Evolutionary conservation across 2,888 invertebrate genomes (phyloP), one percentile per base, ranked within the genome.

Genomic region (Silvanus unidentatus): DNA sequence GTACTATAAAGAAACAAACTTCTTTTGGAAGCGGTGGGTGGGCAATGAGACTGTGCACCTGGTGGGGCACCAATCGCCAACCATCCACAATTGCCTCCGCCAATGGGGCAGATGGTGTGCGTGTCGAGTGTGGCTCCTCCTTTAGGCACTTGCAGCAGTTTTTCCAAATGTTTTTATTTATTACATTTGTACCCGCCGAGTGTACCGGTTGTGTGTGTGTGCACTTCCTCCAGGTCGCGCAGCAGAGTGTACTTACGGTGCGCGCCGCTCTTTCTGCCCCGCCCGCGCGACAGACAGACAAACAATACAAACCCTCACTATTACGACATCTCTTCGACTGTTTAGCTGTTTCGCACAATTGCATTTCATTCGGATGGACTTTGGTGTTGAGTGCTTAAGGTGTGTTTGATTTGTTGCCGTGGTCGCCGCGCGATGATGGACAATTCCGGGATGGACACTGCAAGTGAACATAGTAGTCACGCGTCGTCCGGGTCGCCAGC

Each of bases 171-270:
- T 72, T 81, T 80, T 81, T 81, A 81, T 81, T 81, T 81, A 81
- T 81, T 81, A 79, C 80, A 77, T 79, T 80, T 78, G 80, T 79
- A 77, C 75, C 76, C 75, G 75, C 74, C 77, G 79, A 77, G 77
- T 79, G 75, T 78, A 78, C 76, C 78, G 79, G 79, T 78, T 70
- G 80, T 77, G 66, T 65, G n/a, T n/a, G 60, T 54, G 5, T 16
- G 63, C 61, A 60, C 62, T 65, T 64, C 63, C 63, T 61, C 49
- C 45, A 49, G 53, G 37, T 51, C 55, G 54, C 49, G 50, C 48
- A 48, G 43, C 49, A 52, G 50, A 53, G 59, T 62, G 63, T 64
- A 63, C 60, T 13, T 56, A 57, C 61, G 59, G 53, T 50, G 57
- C 56, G 57, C 63, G 58, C 15, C 10, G 32, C 32, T n/a, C 32